Percentiles rank a stretch among this genome's conserved stretches.
These are phyloP conservation scores for Aviceda subcristata DNA, from an alignment of 2,113 vertebrate genomes.

Conservation along the genomic window DNA sequence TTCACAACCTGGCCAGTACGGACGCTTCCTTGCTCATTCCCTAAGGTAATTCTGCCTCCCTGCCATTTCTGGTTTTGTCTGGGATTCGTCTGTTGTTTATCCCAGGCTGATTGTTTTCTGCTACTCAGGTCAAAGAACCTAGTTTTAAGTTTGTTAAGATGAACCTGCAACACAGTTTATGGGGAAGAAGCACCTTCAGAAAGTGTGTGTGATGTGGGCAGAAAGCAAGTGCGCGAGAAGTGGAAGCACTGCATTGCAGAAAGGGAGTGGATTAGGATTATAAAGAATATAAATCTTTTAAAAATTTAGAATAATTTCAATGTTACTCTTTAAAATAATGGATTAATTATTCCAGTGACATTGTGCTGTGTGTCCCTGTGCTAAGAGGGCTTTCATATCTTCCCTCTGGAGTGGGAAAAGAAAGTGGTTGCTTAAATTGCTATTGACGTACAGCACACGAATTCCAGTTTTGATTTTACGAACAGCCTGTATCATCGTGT, in stretches of 20 bases:
- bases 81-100: neutral
- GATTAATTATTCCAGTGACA: neutral
- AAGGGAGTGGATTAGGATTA: neutral
- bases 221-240: neutral
- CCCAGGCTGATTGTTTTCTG: neutral
- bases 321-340: neutral
- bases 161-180: neutral
- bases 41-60: neutral
- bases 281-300: neutral
- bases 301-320: neutral
- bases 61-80: neutral
- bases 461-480: constrained; percentile 32
- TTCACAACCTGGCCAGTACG: neutral
- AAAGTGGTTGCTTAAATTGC: neutral
- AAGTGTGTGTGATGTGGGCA: neutral
- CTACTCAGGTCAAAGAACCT: neutral
- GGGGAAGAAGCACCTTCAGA: neutral
- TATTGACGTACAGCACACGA: neutral
- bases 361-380: neutral
- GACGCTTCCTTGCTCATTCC: neutral
- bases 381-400: neutral
- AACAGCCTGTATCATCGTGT: neutral
- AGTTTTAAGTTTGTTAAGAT: neutral
- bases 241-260: neutral
- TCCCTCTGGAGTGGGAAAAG: neutral